Base-by-base conservation (phyloP, 2,113 vertebrate genomes). In the Apodemus speciosus region DNA sequence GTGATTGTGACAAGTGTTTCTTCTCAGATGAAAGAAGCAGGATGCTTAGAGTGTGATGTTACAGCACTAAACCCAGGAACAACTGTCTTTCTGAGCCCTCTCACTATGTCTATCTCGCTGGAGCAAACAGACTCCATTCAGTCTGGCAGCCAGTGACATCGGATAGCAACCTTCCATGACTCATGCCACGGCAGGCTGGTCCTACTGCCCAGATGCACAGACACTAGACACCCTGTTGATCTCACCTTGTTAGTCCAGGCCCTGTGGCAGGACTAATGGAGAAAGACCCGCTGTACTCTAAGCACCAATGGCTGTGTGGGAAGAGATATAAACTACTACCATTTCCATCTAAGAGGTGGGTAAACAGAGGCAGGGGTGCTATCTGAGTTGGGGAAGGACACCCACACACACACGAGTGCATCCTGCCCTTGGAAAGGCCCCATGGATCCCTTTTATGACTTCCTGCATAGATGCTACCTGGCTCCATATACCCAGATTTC, bases 241-340 rank as follows among this genome's bases (percentile, higher is more conserved):
- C 14, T 84, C 38, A 32, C 20, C 9, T n/a, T n/a, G n/a, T n/a
- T n/a, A n/a, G n/a, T n/a, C n/a, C n/a, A n/a, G n/a, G n/a, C 15
- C 20, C n/a, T 1, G 1, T 9, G 13, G 15, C 58, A 11, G n/a
- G 25, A 9, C 8, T 6, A 4, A n/a, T n/a, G n/a, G n/a, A 84
- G 38, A 40, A 84, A 60, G 27, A 43, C 15, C 23, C 9, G 4
- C 25, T 64, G 7, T 43, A 32, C 38, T 32, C 56, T 43, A 64
- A 64, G 27, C 40, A 84, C 58, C 38, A 32, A 30, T 46, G 38
- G 38, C 38, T 84, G 27, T 32, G 58, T 62, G 58, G 27, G 38
- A 84, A 84, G 40, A 32, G 38, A 84, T 43, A 38, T 16, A 32
- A 27, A 62, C 46, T 62, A 18, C 38, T 84, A 56, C 15, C 27